Percentiles rank a stretch among this genome's conserved stretches.
phyloP scores from a whole-genome alignment of 2,113 vertebrate species.

The Tupaia tana region DNA sequence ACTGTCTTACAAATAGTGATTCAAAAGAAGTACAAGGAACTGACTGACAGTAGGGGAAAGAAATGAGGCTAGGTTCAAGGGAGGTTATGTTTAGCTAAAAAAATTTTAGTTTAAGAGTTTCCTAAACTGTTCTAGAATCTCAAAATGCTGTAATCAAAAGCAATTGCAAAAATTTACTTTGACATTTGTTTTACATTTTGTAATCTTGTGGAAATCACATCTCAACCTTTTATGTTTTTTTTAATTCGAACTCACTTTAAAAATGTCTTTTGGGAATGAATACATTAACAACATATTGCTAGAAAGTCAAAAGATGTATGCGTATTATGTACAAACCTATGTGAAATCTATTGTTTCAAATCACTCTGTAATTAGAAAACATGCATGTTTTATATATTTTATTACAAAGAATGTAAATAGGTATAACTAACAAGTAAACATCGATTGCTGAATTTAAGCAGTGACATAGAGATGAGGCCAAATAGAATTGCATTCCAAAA shows the following conservation, averaged over 20 bases:
- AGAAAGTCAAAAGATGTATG: not conserved
- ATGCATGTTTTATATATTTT: not conserved
- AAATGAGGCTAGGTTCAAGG: slow-evolving; percentile 71
- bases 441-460: slow-evolving; percentile 46
- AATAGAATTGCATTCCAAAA: slow-evolving; percentile 69
- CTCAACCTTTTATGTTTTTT: slow-evolving; percentile 68
- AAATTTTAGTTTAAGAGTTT: slow-evolving; percentile 71
- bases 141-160: slow-evolving; percentile 77
- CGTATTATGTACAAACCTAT: slow-evolving; percentile 29
- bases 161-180: slow-evolving; percentile 78
- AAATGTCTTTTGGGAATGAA: slow-evolving; percentile 49
- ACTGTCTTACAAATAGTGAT: slow-evolving; percentile 58
- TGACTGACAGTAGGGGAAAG: slow-evolving; percentile 67
- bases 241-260: slow-evolving; percentile 47
- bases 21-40: slow-evolving; percentile 67
- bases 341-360: slow-evolving; percentile 33
- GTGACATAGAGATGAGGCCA: slow-evolving; percentile 48
- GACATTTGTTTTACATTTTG: slow-evolving; percentile 80
- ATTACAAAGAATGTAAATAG: not conserved
- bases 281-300: not conserved
- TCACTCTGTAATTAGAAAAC: slow-evolving; percentile 52
- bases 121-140: slow-evolving; percentile 66
- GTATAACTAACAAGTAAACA: not conserved
- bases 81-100: slow-evolving; percentile 69
- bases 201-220: slow-evolving; percentile 69